Base-by-base conservation (phyloP, 2,797 vertebrate genomes). In the Pipistrellus kuhlii region DNA sequence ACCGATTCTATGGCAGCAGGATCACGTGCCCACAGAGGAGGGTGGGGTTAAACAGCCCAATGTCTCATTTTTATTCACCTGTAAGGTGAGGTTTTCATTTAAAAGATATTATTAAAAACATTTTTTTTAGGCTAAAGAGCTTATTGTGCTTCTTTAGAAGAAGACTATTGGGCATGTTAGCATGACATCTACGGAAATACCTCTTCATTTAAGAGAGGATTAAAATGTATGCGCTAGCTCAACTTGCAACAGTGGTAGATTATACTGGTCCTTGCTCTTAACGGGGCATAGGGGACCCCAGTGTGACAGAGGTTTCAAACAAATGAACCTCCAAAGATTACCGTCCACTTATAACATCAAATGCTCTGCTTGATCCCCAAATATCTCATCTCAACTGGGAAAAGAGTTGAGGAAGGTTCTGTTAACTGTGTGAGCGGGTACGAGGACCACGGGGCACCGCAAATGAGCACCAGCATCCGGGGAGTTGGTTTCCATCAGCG, bases 281-380 rank as follows among this genome's bases (percentile, higher is more conserved):
- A 97, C 81, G 66, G 95, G 93, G 90, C 95, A 92, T 93, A 85
- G 76, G 96, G 94, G 96, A 96, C 91, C 96, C 96, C 92, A 93
- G 95, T 90, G 90, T 93, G 94, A 95, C 93, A 94, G 41, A 92
- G 93, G 78, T 94, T 95, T 95, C 96, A 97, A 97, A 94, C 93
- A 97, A 97, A 97, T 97, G 96, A 97, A 95, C 94, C 95, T 97
- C 96, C 87, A 78, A 97, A 97, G 94, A 97, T 97, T 94, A 92
- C 92, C 96, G 97, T 71, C 96, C 96, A 95, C 93, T 96, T 96
- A 96, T 96, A 95, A 95, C 95, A 95, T 97, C 95, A 96, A 97
- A 96, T 95, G 96, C 96, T 96, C 93, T 95, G 92, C 91, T 92
- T 96, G 95, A 94, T 95, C 51, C 93, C 97, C 96, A 97, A 96